Evolutionary conservation across 2,888 invertebrate genomes (phyloP), one percentile per base, ranked within the genome.

Genomic region (Alviniconcha strummeri): DNA sequence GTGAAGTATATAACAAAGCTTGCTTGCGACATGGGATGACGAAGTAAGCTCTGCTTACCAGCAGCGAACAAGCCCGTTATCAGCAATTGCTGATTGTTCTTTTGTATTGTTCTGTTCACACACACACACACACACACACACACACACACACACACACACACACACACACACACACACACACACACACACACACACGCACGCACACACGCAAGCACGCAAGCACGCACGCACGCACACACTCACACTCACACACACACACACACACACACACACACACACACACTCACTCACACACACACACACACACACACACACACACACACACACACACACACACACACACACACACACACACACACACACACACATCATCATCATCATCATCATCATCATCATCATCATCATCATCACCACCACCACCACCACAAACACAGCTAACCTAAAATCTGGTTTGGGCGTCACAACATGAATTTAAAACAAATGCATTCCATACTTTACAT

Each of bases 221-320:
- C 69, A 69, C 69, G 15, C 69, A 69, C 69, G 15, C 69, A 69
- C 69, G 15, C 69, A 69, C 69, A 69, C 69, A 69, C 13, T 5
- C 13, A 11, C 13, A 69, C 69, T 11, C 69, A 69, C 13, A 11
- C 13, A 69, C 69, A 69, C n/a, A n/a, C 69, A 69, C 69, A n/a
- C 69, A 69, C 69, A n/a, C 69, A 69, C 69, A n/a, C 69, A 69
- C 69, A 69, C 69, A 69, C 69, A 69, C 69, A 69, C n/a, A 69
- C 69, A 69, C n/a, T 9, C 60, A 7, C 60, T 13, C 60, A 72
- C 9, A 6, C 13, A 8, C 36, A 36, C n/a, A 13, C 13, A 8
- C 72, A 36, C 36, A 36, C n/a, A 19, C 7, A 17, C 72, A 69
- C 69, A 69, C 69, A 69, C 69, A 69, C 69, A 69, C 69, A 69